Conservation (phyloP, 2,113 vertebrate genomes). For the Tyrannus savana region DNA sequence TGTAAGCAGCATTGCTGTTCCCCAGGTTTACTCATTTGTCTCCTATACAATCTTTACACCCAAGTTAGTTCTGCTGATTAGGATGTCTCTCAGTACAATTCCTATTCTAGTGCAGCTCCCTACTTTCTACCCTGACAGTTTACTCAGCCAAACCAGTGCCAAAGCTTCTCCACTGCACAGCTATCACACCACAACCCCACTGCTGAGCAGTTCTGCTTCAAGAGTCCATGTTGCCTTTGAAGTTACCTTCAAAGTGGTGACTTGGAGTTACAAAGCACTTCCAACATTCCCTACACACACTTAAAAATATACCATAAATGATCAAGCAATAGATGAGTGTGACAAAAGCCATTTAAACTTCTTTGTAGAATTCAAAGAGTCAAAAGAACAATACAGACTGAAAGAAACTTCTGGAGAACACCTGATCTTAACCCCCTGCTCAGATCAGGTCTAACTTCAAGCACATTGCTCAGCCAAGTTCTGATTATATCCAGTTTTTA, state of each 20-base stretch:
- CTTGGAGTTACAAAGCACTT: background rate
- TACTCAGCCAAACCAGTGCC: background rate
- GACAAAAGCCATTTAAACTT: background rate
- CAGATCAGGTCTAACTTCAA: background rate
- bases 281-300: background rate
- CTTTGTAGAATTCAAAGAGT: background rate
- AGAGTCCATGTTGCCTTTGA: background rate
- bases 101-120: background rate
- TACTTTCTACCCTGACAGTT: background rate
- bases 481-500: background rate
- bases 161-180: background rate
- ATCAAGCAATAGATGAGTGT: background rate
- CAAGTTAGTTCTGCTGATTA: background rate
- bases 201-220: background rate
- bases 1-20: background rate
- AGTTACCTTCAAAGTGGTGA: background rate
- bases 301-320: background rate
- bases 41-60: background rate
- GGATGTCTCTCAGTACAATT: background rate
- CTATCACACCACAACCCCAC: background rate
- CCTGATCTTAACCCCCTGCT: background rate
- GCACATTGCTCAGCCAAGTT: background rate
- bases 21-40: background rate
- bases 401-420: background rate
- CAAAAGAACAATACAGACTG: background rate